Base-by-base conservation (phyloP, 2,888 invertebrate species). In the Desoria tigrina region DNA sequence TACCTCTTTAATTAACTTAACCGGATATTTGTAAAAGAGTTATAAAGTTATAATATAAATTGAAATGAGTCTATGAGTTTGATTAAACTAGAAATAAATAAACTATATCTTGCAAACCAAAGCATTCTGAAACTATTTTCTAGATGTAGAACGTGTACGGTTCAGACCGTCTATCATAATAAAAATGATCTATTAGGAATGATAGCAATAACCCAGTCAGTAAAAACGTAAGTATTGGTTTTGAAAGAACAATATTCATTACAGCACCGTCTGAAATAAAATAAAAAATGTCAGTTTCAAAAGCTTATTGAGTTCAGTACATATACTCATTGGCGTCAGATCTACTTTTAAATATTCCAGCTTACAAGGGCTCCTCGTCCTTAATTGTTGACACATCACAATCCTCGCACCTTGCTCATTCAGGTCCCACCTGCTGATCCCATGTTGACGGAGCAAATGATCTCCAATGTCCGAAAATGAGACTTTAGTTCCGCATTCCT, bases 361-460 rank as follows among this genome's bases (percentile, higher is more conserved):
- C 32, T 32, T 58, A 58, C 58, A 26, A n/a, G 58, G 49, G 57
- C 55, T 58, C 23, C 55, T 39, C 9, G 49, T 57, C 18, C 68
- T 42, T 26, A 63, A 51, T 61, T 68, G 72, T 27, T 71, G 69
- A 7, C 61, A 56, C 24, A 61, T 21, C 2, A 72, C 39, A 45
- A 72, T 69, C 42, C 68, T 66, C n/a, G 42, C 45, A 18, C 74
- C 74, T 37, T 66, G 64, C 23, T 74, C 74, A 60, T 71, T 69
- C 51, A 74, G 50, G 45, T 74, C 74, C 69, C 69, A 74, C 37
- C 50, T 51, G 3, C 67, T 57, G 24, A 74, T 64, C 0, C 58
- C 54, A 45, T 74, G 74, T 18, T 53, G 27, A 3, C 9, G 28
- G 1, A 45, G 23, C 57, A 74, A 61, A 51, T 74, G 74, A 6